These are phyloP conservation scores for Stenodema calcarata DNA, from an alignment of 2,888 invertebrate genomes.

Conservation along the genomic window DNA sequence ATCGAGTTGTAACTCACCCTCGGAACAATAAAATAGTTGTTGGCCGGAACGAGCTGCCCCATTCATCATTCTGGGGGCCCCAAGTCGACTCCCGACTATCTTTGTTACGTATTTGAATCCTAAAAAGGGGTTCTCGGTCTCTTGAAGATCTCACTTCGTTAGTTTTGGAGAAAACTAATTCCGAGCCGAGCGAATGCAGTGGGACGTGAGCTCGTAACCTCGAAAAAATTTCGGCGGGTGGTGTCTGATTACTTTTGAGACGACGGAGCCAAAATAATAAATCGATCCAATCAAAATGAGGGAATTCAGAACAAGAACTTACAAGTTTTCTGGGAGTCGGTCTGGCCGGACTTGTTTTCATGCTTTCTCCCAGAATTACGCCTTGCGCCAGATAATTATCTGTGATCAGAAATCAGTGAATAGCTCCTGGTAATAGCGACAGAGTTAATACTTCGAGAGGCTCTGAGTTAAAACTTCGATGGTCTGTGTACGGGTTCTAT, in stretches of 20 bases:
- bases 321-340: too few relatives aligned
- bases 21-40: slow-evolving; percentile 22
- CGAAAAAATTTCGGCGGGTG: neutral
- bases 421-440: too few relatives aligned
- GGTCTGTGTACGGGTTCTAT: too few relatives aligned
- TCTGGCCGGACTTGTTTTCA: too few relatives aligned
- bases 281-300: neutral
- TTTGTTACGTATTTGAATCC: neutral
- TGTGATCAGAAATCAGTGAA: too few relatives aligned
- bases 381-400: too few relatives aligned
- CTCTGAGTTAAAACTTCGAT: too few relatives aligned
- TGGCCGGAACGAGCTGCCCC: neutral
- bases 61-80: neutral
- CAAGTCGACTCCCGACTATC: neutral
- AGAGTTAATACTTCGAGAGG: too few relatives aligned
- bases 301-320: neutral
- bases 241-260: neutral
- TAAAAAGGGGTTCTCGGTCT: neutral
- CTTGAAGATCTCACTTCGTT: neutral
- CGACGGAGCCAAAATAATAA: neutral
- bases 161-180: neutral
- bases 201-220: neutral
- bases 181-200: neutral
- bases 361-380: too few relatives aligned
- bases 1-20: slow-evolving; percentile 5